Evolutionary conservation across 2,888 invertebrate genomes (phyloP).

Genomic region (Eilema sororculum): DNA sequence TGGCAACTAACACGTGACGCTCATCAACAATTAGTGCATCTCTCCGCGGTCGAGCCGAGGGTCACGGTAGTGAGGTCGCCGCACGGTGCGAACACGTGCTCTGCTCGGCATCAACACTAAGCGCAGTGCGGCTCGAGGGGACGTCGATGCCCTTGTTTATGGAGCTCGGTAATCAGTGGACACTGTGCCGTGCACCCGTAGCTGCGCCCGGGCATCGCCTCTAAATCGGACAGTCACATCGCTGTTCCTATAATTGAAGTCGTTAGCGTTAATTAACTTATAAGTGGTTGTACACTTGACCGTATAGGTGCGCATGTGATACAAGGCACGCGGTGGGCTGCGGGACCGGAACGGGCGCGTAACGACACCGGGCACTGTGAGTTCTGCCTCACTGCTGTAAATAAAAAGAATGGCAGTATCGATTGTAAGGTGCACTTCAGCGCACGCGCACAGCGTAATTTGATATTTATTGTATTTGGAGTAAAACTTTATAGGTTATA

Average conservation of each 20-base stretch:
- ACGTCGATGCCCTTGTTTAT: background rate
- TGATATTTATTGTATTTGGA: too few relatives aligned
- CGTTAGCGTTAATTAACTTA: conserved; percentile 27
- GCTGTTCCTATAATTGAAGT: conserved; percentile 20
- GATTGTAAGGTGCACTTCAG: too few relatives aligned
- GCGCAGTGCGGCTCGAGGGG: background rate
- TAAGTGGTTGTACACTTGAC: conserved; percentile 10
- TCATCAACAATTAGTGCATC: background rate
- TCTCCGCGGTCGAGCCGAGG: background rate
- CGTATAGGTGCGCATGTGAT: background rate
- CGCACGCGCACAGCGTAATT: too few relatives aligned
- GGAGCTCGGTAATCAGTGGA: background rate
- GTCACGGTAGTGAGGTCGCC: too few relatives aligned
- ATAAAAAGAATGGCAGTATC: too few relatives aligned
- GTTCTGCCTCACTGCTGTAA: too few relatives aligned
- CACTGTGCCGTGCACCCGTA: conserved; percentile 18
- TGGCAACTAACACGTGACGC: too few relatives aligned
- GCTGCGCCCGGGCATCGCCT: conserved; percentile 28
- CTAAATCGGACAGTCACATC: background rate
- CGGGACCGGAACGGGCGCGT: background rate
- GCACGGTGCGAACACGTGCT: background rate
- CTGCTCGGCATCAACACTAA: background rate
- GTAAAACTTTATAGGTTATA: too few relatives aligned
- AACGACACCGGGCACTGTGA: too few relatives aligned
- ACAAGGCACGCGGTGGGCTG: background rate